Conservation (phyloP, 2,888 invertebrate species). For the Chromoteleia sp. region DNA sequence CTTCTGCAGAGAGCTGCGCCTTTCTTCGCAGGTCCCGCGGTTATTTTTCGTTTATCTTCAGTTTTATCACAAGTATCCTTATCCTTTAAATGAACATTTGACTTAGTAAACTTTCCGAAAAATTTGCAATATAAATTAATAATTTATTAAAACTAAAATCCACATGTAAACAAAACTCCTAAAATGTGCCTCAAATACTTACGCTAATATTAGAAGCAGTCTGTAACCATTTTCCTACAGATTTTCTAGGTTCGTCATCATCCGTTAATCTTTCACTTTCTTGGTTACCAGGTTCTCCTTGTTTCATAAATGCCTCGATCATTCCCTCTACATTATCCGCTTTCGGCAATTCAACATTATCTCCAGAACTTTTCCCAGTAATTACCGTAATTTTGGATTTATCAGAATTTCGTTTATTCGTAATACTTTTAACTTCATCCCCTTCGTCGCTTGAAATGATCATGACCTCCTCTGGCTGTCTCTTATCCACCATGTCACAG, state of each 20-base stretch:
- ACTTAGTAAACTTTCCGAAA: no score
- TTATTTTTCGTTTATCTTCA: conserved; percentile 75
- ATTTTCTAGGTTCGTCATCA: conserved; percentile 78
- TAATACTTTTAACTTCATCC: conserved; percentile 73
- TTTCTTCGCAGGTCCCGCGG: conserved; percentile 73
- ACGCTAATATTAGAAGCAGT: conserved; percentile 72
- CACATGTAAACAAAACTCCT: no score
- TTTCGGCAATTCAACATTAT: conserved; percentile 63
- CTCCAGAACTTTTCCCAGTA: conserved; percentile 15
- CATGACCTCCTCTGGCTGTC: conserved; percentile 75
- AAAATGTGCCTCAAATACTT: conserved; percentile 26
- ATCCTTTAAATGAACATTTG: conserved; percentile 46
- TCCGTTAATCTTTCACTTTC: conserved; percentile 75
- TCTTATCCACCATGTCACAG: conserved; percentile 76
- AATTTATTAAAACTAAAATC: no score
- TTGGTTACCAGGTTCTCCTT: conserved; percentile 79
- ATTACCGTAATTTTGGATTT: conserved; percentile 23
- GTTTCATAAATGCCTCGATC: conserved; percentile 85
- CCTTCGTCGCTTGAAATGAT: conserved; percentile 80
- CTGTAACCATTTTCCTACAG: conserved; percentile 79
- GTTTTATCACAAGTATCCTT: conserved; percentile 74
- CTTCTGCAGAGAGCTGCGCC: conserved; percentile 79
- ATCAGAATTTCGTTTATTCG: conserved; percentile 2
- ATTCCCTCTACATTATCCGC: conserved; percentile 83
- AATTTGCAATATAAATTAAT: not conserved